A percentile compares a stretch with the other conserved stretches of the same genome.
Conservation (phyloP, 2,113 vertebrate species). For the Neomonachus schauinslandi region DNA sequence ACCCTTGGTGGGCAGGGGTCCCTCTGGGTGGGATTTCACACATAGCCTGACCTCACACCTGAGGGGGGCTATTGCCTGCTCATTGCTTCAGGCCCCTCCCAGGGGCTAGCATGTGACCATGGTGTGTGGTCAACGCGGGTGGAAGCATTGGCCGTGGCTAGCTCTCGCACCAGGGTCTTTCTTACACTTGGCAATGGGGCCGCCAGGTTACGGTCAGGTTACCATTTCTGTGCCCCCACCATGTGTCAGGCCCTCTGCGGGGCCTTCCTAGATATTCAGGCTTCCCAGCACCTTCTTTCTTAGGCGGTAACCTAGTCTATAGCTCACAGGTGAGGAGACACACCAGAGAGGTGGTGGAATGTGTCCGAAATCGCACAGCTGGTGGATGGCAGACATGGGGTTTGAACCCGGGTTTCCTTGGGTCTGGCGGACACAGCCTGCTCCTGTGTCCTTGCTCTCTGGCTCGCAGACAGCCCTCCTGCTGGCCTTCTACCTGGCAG, state of each 20-base stretch:
- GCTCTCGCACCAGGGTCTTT: neutral
- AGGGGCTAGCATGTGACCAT: neutral
- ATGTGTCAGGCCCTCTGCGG: neutral
- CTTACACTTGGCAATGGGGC: rapidly evolving
- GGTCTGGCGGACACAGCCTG: neutral
- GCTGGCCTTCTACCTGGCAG: neutral
- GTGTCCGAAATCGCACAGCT: rapidly evolving
- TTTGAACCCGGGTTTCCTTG: neutral
- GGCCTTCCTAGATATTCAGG: neutral
- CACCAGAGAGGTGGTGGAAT: neutral
- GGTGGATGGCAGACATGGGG: neutral
- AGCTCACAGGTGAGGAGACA: neutral
- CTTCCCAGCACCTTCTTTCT: neutral
- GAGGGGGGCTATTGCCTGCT: rapidly evolving
- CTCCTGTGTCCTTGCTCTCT: neutral
- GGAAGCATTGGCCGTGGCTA: neutral
- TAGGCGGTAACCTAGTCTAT: neutral
- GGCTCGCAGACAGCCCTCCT: neutral
- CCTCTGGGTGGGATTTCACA: neutral
- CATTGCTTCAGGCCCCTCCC: rapidly evolving
- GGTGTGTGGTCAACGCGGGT: neutral
- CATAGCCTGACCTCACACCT: rapidly evolving
- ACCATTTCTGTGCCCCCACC: neutral
- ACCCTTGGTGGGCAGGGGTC: neutral
- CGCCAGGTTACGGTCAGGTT: rapidly evolving